Conservation (phyloP, 2,113 vertebrate species). For the Anguilla japonica region DNA sequence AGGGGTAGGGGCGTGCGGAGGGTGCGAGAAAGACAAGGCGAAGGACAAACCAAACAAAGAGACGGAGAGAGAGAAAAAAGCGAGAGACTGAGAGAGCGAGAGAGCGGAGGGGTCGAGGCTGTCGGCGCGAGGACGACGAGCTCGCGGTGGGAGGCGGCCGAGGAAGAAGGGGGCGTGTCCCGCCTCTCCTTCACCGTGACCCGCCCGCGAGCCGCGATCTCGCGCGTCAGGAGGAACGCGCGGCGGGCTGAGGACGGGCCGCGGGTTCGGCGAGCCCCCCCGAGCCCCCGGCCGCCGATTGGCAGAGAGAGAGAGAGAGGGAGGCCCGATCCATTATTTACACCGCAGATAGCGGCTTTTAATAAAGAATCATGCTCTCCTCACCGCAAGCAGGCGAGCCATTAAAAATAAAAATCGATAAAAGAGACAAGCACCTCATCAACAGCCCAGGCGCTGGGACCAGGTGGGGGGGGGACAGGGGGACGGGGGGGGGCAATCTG, state of each 20-base stretch:
- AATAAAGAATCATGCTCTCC: conserved; percentile 19
- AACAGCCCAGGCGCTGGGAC: not conserved
- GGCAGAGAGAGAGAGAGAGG: too few relatives aligned
- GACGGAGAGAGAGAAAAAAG: too few relatives aligned
- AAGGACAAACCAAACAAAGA: too few relatives aligned
- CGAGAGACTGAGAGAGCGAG: too few relatives aligned
- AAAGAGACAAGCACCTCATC: conserved; percentile 4
- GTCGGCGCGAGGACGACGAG: not conserved
- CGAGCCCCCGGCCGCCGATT: too few relatives aligned
- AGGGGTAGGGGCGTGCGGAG: not conserved
- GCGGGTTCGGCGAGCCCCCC: too few relatives aligned
- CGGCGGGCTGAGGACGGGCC: too few relatives aligned
- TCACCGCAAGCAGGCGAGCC: not conserved
- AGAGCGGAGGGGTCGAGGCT: not conserved
- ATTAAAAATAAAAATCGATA: conserved; percentile 24
- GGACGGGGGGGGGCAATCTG: not conserved
- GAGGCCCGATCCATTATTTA: conserved; percentile 14
- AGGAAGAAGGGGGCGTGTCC: not conserved
- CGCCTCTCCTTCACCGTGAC: not conserved
- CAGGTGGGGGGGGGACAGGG: too few relatives aligned
- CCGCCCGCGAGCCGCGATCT: not conserved
- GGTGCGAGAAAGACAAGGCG: not conserved
- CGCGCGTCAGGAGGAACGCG: not conserved
- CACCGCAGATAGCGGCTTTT: conserved; percentile 11
- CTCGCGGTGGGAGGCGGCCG: not conserved